Percentiles rank a stretch among this genome's conserved stretches.
Evolutionary conservation across 2,888 invertebrate species (phyloP).

Genomic region (Strigamia maritima): DNA sequence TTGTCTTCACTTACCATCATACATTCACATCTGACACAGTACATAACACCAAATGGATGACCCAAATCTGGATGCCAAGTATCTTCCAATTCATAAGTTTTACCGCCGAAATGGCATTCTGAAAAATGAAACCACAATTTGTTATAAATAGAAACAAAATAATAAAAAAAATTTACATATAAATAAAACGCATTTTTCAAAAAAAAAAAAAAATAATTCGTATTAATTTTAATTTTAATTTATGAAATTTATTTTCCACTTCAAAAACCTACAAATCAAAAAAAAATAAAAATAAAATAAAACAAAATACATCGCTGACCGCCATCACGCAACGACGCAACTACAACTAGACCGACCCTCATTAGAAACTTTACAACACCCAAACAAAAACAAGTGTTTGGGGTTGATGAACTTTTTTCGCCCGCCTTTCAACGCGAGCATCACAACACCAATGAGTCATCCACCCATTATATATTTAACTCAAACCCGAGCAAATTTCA

Average conservation of each 20-base stretch:
- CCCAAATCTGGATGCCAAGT: constrained; percentile 91
- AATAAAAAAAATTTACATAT: not conserved
- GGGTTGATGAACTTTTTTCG: constrained; percentile 10
- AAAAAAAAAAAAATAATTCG: not conserved
- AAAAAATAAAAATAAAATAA: too few species aligned
- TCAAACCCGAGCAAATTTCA: constrained; percentile 16
- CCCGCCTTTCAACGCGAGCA: constrained; percentile 10
- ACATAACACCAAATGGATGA: constrained; percentile 88
- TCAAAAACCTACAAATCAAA: too few species aligned
- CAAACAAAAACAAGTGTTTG: constrained; percentile 2
- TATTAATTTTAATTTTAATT: too few species aligned
- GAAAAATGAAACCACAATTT: constrained; percentile 57
- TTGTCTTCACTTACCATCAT: constrained; percentile 71
- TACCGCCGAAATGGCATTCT: constrained; percentile 90
- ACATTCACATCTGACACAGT: constrained; percentile 94
- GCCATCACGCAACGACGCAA: not conserved
- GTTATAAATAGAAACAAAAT: not conserved
- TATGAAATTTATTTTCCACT: too few species aligned
- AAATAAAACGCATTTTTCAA: not conserved
- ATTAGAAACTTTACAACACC: not conserved
- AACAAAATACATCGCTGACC: not conserved
- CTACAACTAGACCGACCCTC: not conserved
- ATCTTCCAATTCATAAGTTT: constrained; percentile 79
- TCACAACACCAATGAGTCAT: constrained; percentile 3
- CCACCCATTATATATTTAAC: constrained; percentile 2